Evolutionary conservation across 2,113 vertebrate genomes (phyloP).

Genomic region (Chloropsis hardwickii): DNA sequence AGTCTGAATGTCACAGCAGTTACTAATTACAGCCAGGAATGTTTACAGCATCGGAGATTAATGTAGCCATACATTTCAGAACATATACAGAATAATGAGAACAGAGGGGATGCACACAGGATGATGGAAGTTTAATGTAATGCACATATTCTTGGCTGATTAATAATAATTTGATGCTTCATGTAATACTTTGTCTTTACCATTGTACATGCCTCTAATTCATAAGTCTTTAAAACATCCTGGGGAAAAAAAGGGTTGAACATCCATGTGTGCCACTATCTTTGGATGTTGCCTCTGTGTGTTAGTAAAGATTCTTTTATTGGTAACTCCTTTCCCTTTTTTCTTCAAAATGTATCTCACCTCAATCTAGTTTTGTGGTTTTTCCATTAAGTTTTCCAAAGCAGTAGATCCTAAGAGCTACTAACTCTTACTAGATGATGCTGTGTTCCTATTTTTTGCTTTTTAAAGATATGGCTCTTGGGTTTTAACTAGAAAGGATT

Average conservation of each 20-base stretch:
- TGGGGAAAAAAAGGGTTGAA: neutral
- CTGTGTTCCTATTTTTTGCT: neutral
- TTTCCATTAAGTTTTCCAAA: neutral
- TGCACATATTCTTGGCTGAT: neutral
- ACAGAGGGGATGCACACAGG: neutral
- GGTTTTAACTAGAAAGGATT: neutral
- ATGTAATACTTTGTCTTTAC: neutral
- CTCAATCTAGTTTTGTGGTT: neutral
- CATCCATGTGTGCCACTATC: fast-evolving
- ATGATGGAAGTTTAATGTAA: neutral
- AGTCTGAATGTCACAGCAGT: conserved; percentile 2
- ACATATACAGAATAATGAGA: neutral
- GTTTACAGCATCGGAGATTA: neutral
- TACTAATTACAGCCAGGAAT: neutral
- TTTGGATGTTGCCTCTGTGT: neutral
- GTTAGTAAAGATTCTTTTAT: neutral
- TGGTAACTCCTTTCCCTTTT: neutral
- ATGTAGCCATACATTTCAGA: neutral
- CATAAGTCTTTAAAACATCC: neutral
- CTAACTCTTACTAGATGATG: neutral
- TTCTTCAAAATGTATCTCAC: neutral
- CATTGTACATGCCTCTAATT: neutral
- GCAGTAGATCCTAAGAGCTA: neutral
- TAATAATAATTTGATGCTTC: neutral
- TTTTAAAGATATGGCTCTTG: neutral